Base-by-base conservation (phyloP, 2,888 invertebrate genomes). In the Halocaridina rubra region DNA sequence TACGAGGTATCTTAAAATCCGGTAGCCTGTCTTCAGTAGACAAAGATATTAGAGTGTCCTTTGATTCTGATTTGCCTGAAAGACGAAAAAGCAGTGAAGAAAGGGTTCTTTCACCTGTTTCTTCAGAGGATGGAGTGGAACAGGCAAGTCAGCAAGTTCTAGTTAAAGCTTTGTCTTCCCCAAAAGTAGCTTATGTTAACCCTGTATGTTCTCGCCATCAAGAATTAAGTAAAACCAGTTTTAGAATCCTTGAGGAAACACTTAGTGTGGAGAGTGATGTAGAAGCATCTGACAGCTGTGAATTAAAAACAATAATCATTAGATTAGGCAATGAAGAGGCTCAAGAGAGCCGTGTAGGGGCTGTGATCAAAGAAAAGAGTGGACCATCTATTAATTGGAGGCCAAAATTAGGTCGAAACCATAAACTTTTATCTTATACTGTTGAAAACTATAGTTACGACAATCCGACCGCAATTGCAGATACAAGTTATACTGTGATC, bases 261-360 rank as follows among this genome's bases (percentile, higher is more conserved):
- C 39, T 75, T 0, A 81, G 75, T 67, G 64, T 39, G 13, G 84
- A 84, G 29, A 84, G 84, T 57, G 84, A 84, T 57, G 33, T 39
- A 16, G 82, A 82, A n/a, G 69, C 77, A 24, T 79, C 84, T 46
- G 84, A 80, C 32, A 75, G 33, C 32, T 84, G 84, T 74, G 84
- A 84, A 67, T 19, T 84, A 32, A 84, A 84, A 53, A 79, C 79
- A 27, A 84, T 84, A 64, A 84, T 74, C 33, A 84, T 84, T 16
- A 72, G 79, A 29, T 75, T 84, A 67, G 84, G 84, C 19, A 33
- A 74, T 72, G 81, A 77, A 24, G 81, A 77, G 16, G 27, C 19
- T n/a, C 22, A 81, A n/a, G 53, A 22, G 29, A 16, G 16, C 13
- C 16, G 8, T n/a, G 7, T 32, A 13, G 16, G 22, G 27, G 59